Conservation (phyloP, 2,797 vertebrate genomes). For the Poliocrania exsul region DNA sequence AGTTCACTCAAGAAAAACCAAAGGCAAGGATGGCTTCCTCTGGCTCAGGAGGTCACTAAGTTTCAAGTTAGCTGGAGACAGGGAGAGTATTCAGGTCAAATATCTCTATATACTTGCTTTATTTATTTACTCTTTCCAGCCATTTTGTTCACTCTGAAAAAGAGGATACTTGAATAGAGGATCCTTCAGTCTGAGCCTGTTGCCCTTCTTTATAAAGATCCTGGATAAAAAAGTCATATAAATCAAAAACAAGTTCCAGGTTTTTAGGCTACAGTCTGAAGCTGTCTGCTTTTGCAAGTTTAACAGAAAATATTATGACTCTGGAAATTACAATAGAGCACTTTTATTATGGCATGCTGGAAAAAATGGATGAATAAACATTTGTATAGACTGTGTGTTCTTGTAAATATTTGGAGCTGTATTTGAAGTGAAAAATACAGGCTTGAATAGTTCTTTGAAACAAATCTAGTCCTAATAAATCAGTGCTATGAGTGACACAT, state of each 20-base stretch:
- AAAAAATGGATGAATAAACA: slow-evolving; percentile 1
- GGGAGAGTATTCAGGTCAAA: neutral
- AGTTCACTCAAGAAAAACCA: neutral
- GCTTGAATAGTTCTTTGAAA: neutral
- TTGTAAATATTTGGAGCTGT: neutral
- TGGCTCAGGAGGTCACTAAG: neutral
- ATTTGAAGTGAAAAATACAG: neutral
- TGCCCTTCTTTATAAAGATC: neutral
- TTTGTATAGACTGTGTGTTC: neutral
- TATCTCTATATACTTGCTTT: neutral
- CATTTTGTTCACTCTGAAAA: neutral
- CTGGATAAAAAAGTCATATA: neutral
- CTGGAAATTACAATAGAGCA: neutral
- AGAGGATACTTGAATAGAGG: neutral
- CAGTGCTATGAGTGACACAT: neutral
- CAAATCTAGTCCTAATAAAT: neutral
- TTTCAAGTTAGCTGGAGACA: neutral
- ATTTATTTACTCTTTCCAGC: neutral
- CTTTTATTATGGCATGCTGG: slow-evolving; percentile 7
- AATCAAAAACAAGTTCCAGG: neutral
- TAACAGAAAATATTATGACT: neutral
- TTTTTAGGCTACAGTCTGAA: neutral
- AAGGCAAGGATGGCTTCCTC: neutral
- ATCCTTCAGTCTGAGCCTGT: neutral
- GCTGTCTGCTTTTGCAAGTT: neutral